These are phyloP conservation scores for Sacculina carcini DNA, from an alignment of 2,888 invertebrate genomes.

Conservation along the genomic window DNA sequence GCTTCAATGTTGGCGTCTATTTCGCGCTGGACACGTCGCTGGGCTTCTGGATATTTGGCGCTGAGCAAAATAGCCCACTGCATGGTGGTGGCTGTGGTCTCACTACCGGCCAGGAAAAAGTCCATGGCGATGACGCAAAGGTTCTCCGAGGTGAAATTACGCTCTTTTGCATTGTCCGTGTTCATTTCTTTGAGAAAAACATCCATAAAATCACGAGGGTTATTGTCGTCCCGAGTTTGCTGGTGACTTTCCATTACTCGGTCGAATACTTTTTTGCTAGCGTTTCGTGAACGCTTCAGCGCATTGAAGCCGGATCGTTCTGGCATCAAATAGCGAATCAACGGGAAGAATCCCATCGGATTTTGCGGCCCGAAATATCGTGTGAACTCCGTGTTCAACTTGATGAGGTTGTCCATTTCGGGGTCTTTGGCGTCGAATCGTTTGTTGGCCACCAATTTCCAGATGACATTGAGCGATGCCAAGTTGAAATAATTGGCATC, in stretches of 20 bases:
- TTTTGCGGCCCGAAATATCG: not conserved
- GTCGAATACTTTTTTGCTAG: not conserved
- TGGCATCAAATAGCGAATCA: not conserved
- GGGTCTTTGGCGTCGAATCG: slow-evolving; percentile 3
- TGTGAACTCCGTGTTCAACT: not conserved
- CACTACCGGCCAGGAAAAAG: slow-evolving; percentile 3
- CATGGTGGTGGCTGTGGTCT: not conserved
- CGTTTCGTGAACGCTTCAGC: not conserved
- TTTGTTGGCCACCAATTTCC: slow-evolving; percentile 4
- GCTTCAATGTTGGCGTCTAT: slow-evolving; percentile 9
- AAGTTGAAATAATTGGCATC: slow-evolving; percentile 26
- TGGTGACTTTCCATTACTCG: not conserved
- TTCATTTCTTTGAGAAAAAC: not conserved
- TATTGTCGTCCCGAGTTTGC: not conserved
- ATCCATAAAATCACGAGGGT: not conserved
- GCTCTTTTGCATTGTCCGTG: not conserved
- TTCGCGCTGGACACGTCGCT: slow-evolving; percentile 13
- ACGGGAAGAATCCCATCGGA: not conserved
- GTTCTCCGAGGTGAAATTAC: not conserved
- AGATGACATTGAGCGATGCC: slow-evolving; percentile 40
- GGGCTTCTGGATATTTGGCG: slow-evolving; percentile 14
- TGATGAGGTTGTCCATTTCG: not conserved
- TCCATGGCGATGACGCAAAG: not conserved
- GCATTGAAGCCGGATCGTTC: not conserved
- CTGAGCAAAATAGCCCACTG: slow-evolving; percentile 13